A percentile compares a stretch with the other conserved stretches of the same genome.
These are phyloP conservation scores for Yponomeuta plumbellus DNA, from an alignment of 2,888 invertebrate species.

Conservation along the genomic window DNA sequence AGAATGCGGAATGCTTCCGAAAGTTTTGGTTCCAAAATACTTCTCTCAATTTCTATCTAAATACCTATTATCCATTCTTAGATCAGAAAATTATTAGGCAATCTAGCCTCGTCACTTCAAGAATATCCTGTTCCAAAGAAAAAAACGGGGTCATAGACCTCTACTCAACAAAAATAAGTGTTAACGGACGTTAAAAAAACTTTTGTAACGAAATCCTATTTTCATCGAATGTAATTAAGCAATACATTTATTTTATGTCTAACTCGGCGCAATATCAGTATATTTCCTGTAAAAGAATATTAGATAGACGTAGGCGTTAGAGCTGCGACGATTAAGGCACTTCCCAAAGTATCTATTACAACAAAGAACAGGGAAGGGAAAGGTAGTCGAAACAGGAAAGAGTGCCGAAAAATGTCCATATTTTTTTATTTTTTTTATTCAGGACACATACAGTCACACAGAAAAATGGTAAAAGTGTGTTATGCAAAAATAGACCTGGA, in stretches of 20 bases:
- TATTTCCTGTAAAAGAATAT: neutral
- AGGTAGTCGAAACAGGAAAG: too few relatives aligned
- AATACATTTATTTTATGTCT: conserved; percentile 1
- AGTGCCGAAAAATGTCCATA: neutral
- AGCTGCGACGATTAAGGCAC: neutral
- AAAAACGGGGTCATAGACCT: neutral
- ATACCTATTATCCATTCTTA: too few relatives aligned
- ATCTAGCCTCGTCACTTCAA: neutral
- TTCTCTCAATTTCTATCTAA: too few relatives aligned
- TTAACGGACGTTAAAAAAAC: neutral
- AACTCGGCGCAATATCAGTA: neutral
- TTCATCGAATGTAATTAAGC: conserved; percentile 1
- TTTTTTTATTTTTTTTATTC: too few relatives aligned
- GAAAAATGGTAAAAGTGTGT: too few relatives aligned
- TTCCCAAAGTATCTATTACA: neutral
- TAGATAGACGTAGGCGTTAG: neutral
- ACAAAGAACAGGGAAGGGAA: too few relatives aligned
- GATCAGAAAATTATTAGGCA: too few relatives aligned
- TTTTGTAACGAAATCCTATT: neutral
- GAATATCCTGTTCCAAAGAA: neutral
- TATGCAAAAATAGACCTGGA: too few relatives aligned
- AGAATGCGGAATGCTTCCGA: too few relatives aligned
- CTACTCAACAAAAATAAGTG: neutral
- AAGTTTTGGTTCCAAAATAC: too few relatives aligned
- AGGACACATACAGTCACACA: too few relatives aligned